Conservation (phyloP, 2,113 vertebrate genomes). For the rat (Rattus norvegicus) region GRCr8 NC_086021.1:35755001-35755500, state of each 20-base stretch:
- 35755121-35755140: neutral
- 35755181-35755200: neutral
- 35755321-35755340: neutral
- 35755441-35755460: neutral
- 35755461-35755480: neutral
- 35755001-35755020: neutral
- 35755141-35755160: neutral
- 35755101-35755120: neutral
- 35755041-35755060: neutral
- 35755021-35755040: constrained; percentile 5
- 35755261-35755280: neutral
- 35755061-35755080: neutral
- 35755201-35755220: neutral
- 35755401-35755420: neutral
- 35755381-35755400: neutral
- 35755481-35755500: neutral
- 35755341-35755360: neutral
- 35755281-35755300: neutral
- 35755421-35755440: neutral
- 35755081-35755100: neutral
- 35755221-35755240: neutral
- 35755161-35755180: neutral
- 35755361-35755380: constrained; percentile 2
- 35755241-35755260: neutral
- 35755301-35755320: neutral